phyloP scores from a whole-genome alignment of 2,888 invertebrate genomes.

The Lordiphosa andalusiaca region DNA sequence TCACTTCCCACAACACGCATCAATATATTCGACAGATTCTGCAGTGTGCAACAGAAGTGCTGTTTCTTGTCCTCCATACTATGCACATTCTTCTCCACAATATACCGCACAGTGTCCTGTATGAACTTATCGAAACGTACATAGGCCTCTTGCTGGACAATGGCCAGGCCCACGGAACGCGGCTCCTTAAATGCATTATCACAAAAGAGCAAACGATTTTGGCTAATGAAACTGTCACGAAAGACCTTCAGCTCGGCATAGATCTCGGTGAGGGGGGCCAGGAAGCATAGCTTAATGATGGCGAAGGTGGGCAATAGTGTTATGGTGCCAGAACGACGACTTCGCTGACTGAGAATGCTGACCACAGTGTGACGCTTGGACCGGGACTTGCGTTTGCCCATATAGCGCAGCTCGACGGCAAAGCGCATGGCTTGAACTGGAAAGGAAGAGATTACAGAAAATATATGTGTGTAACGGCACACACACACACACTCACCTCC shows the following conservation, averaged over 20 bases:
- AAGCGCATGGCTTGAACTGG: conserved; percentile 50
- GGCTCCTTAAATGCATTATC: neutral
- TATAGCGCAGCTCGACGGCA: conserved; percentile 49
- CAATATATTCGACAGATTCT: conserved; percentile 63
- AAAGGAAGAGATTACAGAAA: neutral
- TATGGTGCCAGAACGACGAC: neutral
- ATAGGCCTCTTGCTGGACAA: conserved; percentile 33
- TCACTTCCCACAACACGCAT: conserved; percentile 64
- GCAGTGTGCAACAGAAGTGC: conserved; percentile 58
- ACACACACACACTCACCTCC: conserved; percentile 36
- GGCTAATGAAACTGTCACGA: conserved; percentile 37
- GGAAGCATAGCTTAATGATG: conserved; percentile 49
- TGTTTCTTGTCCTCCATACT: conserved; percentile 42
- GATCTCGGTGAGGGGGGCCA: conserved; percentile 46
- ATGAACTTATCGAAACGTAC: conserved; percentile 43
- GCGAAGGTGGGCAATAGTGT: conserved; percentile 39
- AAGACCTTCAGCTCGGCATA: conserved; percentile 45
- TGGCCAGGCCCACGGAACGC: neutral
- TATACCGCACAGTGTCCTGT: conserved; percentile 34
- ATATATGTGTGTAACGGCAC: too few species aligned
- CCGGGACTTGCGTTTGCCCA: conserved; percentile 19
- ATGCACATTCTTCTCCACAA: conserved; percentile 40
- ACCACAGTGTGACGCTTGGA: neutral
- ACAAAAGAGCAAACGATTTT: conserved; percentile 51
- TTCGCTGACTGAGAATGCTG: conserved; percentile 3